A percentile compares a stretch with the other conserved stretches of the same genome.
phyloP scores from a whole-genome alignment of 2,888 invertebrate species.

The Lutraria lutraria region DNA sequence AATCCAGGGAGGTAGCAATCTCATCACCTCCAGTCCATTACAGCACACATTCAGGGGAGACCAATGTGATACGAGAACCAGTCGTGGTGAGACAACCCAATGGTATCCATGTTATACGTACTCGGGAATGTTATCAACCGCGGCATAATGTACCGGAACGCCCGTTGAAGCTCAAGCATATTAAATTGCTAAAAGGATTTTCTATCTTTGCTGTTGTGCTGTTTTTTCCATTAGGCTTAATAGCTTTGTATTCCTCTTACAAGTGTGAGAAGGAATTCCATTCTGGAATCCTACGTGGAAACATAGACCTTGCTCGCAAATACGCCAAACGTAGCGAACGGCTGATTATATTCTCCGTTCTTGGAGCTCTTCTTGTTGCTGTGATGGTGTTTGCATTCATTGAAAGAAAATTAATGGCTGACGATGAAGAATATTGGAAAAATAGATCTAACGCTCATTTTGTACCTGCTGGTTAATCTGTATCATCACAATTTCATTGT shows the following conservation, averaged over 20 bases:
- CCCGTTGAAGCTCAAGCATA: constrained; percentile 68
- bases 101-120: constrained; percentile 73
- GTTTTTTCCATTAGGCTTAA: constrained; percentile 83
- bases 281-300: constrained; percentile 78
- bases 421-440: constrained; percentile 69
- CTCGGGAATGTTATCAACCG: constrained; percentile 70
- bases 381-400: constrained; percentile 76
- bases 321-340: constrained; percentile 77
- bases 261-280: constrained; percentile 77
- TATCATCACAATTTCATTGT: background rate
- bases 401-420: constrained; percentile 70
- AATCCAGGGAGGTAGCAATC: constrained; percentile 17
- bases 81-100: constrained; percentile 67
- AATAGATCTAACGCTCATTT: constrained; percentile 49
- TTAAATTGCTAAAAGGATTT: constrained; percentile 76
- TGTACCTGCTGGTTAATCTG: constrained; percentile 48
- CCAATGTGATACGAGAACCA: constrained; percentile 70
- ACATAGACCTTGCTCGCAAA: constrained; percentile 80
- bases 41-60: constrained; percentile 68
- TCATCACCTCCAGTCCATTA: constrained; percentile 68
- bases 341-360: constrained; percentile 76
- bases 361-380: constrained; percentile 74
- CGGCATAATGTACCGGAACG: constrained; percentile 61
- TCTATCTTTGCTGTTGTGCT: constrained; percentile 77
- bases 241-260: constrained; percentile 77